phyloP scores from a whole-genome alignment of 1,140 invertebrate genomes.

The Brachionus angularis region DNA sequence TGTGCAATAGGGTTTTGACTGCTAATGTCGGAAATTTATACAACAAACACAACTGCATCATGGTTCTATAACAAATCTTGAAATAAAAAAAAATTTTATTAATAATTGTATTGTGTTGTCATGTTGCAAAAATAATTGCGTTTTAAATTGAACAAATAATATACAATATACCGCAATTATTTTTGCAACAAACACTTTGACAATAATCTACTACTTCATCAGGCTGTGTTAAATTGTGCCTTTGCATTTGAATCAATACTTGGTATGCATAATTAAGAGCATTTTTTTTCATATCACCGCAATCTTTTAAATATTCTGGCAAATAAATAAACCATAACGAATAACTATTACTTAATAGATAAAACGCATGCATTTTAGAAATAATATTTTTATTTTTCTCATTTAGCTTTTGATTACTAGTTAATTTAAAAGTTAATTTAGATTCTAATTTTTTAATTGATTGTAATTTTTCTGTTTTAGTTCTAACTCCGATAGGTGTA shows the following conservation, averaged over 20 bases:
- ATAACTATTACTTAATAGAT: conserved; percentile 61
- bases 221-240: conserved; percentile 70
- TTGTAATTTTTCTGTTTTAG: conserved; percentile 32
- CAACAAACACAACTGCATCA: conserved; percentile 96
- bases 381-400: conserved; percentile 15
- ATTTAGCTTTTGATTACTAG: not conserved
- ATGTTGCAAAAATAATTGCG: too few species aligned
- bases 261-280: conserved; percentile 79
- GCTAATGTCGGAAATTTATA: conserved; percentile 88
- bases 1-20: conserved; percentile 85
- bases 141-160: too few species aligned
- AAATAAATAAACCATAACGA: conserved; percentile 96
- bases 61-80: conserved; percentile 88
- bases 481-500: conserved; percentile 25
- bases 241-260: conserved; percentile 76
- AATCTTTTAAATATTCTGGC: conserved; percentile 68
- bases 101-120: too few species aligned
- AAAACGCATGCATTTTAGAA: conserved; percentile 48
- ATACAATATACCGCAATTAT: not conserved
- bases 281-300: conserved; percentile 66
- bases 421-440: conserved; percentile 6
- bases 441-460: not conserved
- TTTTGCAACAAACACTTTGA: not conserved
- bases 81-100: conserved; percentile 46
- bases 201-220: conserved; percentile 83